Evolutionary conservation across 2,113 vertebrate species (phyloP).

Genomic region (Numenius arquata): DNA sequence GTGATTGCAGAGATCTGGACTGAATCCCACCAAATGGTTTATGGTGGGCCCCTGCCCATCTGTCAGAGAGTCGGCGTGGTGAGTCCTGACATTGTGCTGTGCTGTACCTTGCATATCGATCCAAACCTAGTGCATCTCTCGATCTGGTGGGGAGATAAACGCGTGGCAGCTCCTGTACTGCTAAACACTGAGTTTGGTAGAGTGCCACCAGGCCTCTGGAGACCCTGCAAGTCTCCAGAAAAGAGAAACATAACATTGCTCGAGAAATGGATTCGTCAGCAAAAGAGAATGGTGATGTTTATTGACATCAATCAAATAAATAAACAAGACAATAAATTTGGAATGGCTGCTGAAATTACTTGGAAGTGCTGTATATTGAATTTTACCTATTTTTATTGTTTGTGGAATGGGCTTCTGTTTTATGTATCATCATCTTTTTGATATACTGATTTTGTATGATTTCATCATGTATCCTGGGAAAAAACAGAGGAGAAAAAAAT

Average conservation of each 20-base stretch:
- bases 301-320: conserved; percentile 27
- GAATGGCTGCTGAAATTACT: conserved; percentile 48
- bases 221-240: not conserved
- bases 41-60: not conserved
- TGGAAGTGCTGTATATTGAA: conserved; percentile 5
- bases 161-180: not conserved
- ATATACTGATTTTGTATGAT: not conserved
- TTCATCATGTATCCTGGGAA: not conserved
- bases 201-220: not conserved
- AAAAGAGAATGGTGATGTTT: not conserved
- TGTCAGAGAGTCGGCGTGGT: not conserved
- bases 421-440: conserved; percentile 25
- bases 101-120: not conserved
- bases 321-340: conserved; percentile 46
- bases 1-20: not conserved
- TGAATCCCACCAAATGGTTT: not conserved
- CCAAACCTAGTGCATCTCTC: not conserved
- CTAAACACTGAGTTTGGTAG: not conserved
- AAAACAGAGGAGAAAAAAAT: not conserved
- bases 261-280: not conserved
- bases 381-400: conserved; percentile 48
- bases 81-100: not conserved
- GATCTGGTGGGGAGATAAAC: not conserved
- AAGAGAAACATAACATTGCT: not conserved
- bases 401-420: conserved; percentile 19